Evolutionary conservation across 2,888 invertebrate species (phyloP), one percentile per base, ranked within the genome.

Genomic region (Gisinianus flammeolus): DNA sequence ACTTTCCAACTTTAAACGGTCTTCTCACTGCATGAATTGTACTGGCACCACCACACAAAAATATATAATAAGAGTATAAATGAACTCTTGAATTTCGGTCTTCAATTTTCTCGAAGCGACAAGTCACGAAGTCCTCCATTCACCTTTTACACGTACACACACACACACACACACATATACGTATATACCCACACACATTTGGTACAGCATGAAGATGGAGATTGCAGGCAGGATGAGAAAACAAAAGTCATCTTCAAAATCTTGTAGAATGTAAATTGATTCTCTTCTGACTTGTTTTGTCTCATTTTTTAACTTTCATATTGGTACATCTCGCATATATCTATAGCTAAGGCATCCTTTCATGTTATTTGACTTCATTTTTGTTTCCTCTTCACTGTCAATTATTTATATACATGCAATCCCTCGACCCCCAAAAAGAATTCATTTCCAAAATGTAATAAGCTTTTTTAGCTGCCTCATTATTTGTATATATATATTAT

Each of bases 1-100:
- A 54, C 54, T 54, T 54, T 54, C 54, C 54, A 54, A 69, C 10
- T 8, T 24, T 24, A 73, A 73, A 73, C 73, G 62, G 24, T 62
- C 35, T 33, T 73, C 62, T 22, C 58, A 64, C 19, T 56, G 22
- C 73, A 22, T 62, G 54, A 54, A 71, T 71, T 71, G 52, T 52
- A 30, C n/a, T 24, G 68, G 44, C 44, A 44, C 44, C 68, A 19
- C 16, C 28, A 26, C 64, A n/a, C 64, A 72, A n/a, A n/a, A 58
- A 66, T 67, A 66, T 74, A 79, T 79, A 75, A 79, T 75, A 70
- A 75, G 66, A 67, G 79, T 79, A 75, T 79, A 79, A 79, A 79
- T 79, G 79, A 79, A 79, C 79, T 69, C 75, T 74, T 66, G 62
- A 58, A 79, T 75, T 79, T 79, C 35, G 71, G 66, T 79, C 79